phyloP scores from a whole-genome alignment of 2,888 invertebrate species.

The Eugnorisma glareosa region DNA sequence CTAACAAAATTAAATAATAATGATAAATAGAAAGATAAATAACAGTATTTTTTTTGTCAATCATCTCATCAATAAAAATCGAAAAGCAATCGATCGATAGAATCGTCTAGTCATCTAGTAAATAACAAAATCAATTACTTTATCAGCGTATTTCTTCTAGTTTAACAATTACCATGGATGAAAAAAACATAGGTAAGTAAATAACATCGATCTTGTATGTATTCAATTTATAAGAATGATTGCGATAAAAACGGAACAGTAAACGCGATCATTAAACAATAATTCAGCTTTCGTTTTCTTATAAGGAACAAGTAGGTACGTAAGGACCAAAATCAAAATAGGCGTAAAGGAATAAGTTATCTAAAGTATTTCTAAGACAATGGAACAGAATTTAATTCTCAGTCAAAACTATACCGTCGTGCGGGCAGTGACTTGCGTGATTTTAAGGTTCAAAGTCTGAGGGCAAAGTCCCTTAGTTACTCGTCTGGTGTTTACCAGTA shows the following conservation, averaged over 20 bases:
- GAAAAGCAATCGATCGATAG: too few relatives aligned
- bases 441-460: constrained; percentile 27
- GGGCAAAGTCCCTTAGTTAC: constrained; percentile 25
- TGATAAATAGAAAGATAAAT: background rate
- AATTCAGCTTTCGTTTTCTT: background rate
- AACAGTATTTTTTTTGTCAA: background rate
- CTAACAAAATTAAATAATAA: background rate
- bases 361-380: background rate
- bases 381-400: background rate
- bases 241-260: constrained; percentile 12
- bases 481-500: background rate
- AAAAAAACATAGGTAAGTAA: background rate
- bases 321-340: background rate
- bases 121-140: background rate
- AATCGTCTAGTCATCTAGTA: too few relatives aligned
- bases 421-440: constrained; percentile 49
- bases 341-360: background rate
- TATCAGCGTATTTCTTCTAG: background rate
- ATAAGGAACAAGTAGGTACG: background rate
- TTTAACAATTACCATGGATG: background rate
- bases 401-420: background rate
- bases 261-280: background rate
- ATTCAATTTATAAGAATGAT: constrained; percentile 30
- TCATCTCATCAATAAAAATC: too few relatives aligned
- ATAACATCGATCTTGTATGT: constrained; percentile 14